Evolutionary conservation across 1,140 invertebrate genomes (phyloP).

Genomic region (Zaprionus ornatus): DNA sequence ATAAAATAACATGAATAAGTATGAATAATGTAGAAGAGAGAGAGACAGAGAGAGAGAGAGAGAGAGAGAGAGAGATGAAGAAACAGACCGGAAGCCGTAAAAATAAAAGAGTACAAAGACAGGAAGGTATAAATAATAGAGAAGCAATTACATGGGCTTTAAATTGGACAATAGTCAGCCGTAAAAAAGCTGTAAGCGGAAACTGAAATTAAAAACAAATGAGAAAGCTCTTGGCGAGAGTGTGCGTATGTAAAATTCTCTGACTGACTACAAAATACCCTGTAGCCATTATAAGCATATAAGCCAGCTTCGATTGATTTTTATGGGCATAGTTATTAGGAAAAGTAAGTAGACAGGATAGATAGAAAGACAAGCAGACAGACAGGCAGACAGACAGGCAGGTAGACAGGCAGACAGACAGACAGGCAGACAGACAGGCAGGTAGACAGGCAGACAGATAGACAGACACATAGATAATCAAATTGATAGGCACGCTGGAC

Average conservation of each 20-base stretch:
- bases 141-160: constrained; percentile 1
- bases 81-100: neutral
- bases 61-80: neutral
- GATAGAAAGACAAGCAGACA: neutral
- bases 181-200: constrained; percentile 6
- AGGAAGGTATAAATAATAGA: neutral
- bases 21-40: neutral
- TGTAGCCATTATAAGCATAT: neutral
- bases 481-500: neutral
- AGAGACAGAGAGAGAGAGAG: too few relatives aligned
- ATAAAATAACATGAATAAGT: neutral
- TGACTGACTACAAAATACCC: neutral
- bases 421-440: neutral
- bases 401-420: neutral
- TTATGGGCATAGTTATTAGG: too few relatives aligned
- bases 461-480: neutral
- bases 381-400: neutral
- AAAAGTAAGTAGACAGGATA: neutral
- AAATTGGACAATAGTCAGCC: constrained; percentile 4
- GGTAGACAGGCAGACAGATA: neutral
- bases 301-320: too few relatives aligned
- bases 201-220: constrained; percentile 6
- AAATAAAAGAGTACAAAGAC: neutral
- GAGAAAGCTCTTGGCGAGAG: neutral
- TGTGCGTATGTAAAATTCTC: neutral